Percentiles rank a stretch among this genome's conserved stretches.
These are phyloP conservation scores for Acanthis flammea DNA, from an alignment of 2,797 vertebrate species.

Conservation along the genomic window DNA sequence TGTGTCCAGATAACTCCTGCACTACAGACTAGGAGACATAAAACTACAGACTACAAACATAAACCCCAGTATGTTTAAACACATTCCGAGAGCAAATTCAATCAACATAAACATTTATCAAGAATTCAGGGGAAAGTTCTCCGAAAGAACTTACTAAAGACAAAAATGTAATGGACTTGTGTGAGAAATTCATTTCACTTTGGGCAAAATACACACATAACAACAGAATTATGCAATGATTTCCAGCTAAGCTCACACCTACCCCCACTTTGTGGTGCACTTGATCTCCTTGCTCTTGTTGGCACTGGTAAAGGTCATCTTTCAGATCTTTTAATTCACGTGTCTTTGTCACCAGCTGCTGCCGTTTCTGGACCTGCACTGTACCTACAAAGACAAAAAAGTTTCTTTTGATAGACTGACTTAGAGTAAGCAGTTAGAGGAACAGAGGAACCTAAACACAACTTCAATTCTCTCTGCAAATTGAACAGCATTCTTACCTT, in stretches of 20 bases:
- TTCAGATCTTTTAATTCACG: slow-evolving; percentile 73
- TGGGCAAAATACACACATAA: neutral
- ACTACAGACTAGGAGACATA: neutral
- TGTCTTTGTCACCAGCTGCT: slow-evolving; percentile 78
- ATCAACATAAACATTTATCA: neutral
- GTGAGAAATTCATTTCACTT: neutral
- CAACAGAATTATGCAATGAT: neutral
- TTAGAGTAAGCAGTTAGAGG: neutral
- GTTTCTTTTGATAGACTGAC: neutral
- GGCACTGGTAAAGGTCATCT: slow-evolving; percentile 76
- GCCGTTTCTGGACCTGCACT: slow-evolving; percentile 83
- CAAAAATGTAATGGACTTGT: neutral
- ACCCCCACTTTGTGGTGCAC: slow-evolving; percentile 71
- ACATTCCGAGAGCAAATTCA: neutral
- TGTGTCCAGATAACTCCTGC: neutral
- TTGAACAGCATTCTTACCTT: neutral
- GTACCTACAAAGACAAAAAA: slow-evolving; percentile 78
- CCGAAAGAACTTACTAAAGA: neutral
- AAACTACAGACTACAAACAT: neutral
- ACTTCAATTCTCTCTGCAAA: neutral
- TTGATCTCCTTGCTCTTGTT: slow-evolving; percentile 69
- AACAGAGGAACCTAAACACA: neutral
- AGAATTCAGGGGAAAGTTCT: neutral
- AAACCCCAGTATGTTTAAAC: neutral
- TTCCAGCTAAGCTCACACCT: neutral